Evolutionary conservation across 2,797 vertebrate species (phyloP), one percentile per base, ranked within the genome.

Genomic region (Poeciliopsis gracilis): DNA sequence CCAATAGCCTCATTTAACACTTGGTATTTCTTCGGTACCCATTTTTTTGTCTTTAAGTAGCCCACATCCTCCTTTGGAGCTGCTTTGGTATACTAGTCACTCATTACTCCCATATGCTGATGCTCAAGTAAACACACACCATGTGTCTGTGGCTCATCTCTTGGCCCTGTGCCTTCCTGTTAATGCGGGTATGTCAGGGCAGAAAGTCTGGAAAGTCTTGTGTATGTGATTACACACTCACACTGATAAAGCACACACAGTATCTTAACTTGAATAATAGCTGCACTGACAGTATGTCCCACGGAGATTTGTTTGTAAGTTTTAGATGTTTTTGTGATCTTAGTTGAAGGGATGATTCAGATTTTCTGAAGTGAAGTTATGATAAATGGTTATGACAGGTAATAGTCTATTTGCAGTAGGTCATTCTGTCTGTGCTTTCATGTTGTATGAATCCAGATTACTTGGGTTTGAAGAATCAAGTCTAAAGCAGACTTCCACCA

Each of bases 71-170:
- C 51, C 73, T 77, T n/a, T 41, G 1, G 69, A 67, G 47, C 86
- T 75, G 76, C 86, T 88, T 80, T 89, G 69, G 83, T 81, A 86
- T 85, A 55, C 36, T 72, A 82, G 53, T 63, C 45, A 57, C 79
- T 71, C 71, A 10, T 55, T 72, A 61, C 88, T 88, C 85, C 77
- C 80, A 81, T 36, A 79, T 43, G 2, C 72, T 76, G 79, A 85
- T 81, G 76, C 81, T 49, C 80, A 75, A 47, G 63, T 45, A 51
- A 76, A 66, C 79, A 73, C 78, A 76, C 74, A 87, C 81, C 84
- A 78, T 87, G 87, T 77, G 86, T 84, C 87, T 87, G 82, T 86
- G 89, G 87, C 80, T 91, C 88, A 86, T 94, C 80, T 82, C 70
- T 88, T 93, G 90, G 87, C 85, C 5, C 9, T 4, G 53, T 75